These are phyloP conservation scores for Eidolon helvum DNA, from an alignment of 2,113 vertebrate species.

Conservation along the genomic window DNA sequence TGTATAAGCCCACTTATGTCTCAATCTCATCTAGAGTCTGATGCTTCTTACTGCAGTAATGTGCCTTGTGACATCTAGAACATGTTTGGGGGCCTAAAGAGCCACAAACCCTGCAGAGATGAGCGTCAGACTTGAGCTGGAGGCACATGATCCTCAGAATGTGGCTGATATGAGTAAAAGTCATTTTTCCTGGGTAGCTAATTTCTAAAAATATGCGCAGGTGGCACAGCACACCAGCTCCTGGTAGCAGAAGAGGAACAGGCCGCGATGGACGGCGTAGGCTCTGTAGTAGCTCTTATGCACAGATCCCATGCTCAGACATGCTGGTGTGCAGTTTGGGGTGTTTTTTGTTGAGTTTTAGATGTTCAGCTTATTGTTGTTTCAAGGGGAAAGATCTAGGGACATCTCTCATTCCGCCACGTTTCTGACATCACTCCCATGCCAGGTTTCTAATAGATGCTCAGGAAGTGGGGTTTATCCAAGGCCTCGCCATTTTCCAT, in stretches of 20 bases:
- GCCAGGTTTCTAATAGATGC: background rate
- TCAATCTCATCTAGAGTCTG: slow-evolving; percentile 89
- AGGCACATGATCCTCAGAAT: slow-evolving; percentile 76
- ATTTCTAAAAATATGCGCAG: slow-evolving; percentile 85
- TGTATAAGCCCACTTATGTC: slow-evolving; percentile 85
- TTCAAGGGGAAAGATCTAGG: too few species aligned
- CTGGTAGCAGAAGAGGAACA: too few species aligned
- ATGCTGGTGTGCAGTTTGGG: too few species aligned
- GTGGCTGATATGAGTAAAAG: slow-evolving; percentile 90
- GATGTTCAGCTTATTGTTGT: too few species aligned
- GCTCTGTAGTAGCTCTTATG: too few species aligned
- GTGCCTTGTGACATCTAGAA: slow-evolving; percentile 88
- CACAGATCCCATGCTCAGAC: too few species aligned
- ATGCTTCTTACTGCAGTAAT: slow-evolving; percentile 93
- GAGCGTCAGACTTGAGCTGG: slow-evolving; percentile 82
- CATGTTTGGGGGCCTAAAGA: slow-evolving; percentile 89
- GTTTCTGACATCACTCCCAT: too few species aligned
- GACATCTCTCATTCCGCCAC: too few species aligned
- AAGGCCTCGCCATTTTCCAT: background rate
- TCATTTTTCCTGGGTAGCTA: slow-evolving; percentile 91
- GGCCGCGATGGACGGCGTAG: too few species aligned
- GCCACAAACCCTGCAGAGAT: slow-evolving; percentile 91
- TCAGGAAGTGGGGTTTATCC: background rate
- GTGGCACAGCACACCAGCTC: too few species aligned
- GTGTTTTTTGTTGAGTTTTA: too few species aligned